Percentiles rank a stretch among this genome's conserved stretches.
Evolutionary conservation across 2,113 vertebrate genomes (phyloP).

Genomic region (Poecile atricapillus): DNA sequence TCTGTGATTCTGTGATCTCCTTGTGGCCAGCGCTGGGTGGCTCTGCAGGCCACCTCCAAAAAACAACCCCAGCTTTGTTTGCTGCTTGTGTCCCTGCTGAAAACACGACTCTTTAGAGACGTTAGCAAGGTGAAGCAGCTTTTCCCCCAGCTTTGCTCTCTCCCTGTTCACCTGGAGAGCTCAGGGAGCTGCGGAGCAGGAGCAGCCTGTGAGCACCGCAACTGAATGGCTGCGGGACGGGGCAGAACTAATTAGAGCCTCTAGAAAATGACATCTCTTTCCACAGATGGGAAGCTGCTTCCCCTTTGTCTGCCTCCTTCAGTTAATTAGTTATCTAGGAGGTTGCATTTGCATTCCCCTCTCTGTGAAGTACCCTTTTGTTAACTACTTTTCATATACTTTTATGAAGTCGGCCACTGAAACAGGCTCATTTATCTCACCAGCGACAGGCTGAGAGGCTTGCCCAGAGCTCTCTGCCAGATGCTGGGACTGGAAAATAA

Average conservation of each 20-base stretch:
- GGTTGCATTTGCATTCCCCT: neutral
- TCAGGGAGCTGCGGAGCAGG: neutral
- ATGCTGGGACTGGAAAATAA: constrained; percentile 19
- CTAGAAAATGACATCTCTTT: neutral
- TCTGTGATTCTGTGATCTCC: neutral
- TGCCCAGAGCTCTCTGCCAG: constrained; percentile 9
- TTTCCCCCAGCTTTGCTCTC: neutral
- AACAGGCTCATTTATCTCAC: constrained; percentile 21
- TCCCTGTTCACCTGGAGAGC: neutral
- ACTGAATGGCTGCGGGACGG: neutral
- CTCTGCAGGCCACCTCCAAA: neutral
- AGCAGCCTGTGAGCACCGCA: accelerated
- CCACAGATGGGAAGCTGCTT: constrained; percentile 12
- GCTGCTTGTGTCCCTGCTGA: neutral
- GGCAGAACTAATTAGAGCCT: constrained; percentile 42
- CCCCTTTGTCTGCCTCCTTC: neutral
- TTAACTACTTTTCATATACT: constrained; percentile 40
- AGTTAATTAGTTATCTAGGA: constrained; percentile 44
- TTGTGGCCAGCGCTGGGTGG: neutral
- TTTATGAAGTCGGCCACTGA: constrained; percentile 30
- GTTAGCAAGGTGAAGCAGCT: neutral
- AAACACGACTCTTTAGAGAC: accelerated
- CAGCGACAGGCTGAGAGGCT: neutral
- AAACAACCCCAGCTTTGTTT: neutral
- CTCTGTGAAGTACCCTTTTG: constrained; percentile 28